These are phyloP conservation scores for Carcharodon carcharias DNA, from an alignment of 2,797 vertebrate genomes.

Conservation along the genomic window DNA sequence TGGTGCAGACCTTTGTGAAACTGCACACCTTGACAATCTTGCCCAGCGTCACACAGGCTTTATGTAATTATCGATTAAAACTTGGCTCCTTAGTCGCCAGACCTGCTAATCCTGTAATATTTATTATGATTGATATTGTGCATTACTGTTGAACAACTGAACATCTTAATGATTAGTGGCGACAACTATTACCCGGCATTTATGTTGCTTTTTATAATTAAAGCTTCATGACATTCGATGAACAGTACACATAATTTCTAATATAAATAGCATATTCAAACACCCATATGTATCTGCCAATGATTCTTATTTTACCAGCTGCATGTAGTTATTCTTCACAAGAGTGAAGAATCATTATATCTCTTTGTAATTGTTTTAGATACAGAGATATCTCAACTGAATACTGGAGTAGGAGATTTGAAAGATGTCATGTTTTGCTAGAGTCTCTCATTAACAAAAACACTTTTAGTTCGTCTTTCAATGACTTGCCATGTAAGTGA, in stretches of 20 bases:
- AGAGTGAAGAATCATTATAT: neutral
- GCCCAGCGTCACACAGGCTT: neutral
- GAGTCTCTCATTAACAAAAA: neutral
- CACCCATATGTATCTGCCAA: neutral
- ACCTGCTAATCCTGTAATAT: neutral
- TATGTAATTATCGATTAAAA: neutral
- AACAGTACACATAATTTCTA: neutral
- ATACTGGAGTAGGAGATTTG: neutral
- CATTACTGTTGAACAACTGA: neutral
- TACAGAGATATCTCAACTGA: neutral
- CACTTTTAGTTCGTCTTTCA: neutral
- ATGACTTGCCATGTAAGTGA: neutral
- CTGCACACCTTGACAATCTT: neutral
- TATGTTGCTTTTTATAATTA: neutral
- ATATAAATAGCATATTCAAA: conserved; percentile 15
- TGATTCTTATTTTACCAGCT: neutral
- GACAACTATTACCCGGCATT: neutral
- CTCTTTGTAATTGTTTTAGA: neutral
- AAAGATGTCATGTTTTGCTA: neutral
- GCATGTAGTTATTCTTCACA: neutral
- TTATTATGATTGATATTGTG: neutral
- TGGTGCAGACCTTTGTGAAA: neutral
- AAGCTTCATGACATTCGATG: neutral
- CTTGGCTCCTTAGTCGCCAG: neutral
- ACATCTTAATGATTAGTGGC: conserved; percentile 8